Evolutionary conservation across 2,797 vertebrate genomes (phyloP).

Genomic region (Todus mexicanus): DNA sequence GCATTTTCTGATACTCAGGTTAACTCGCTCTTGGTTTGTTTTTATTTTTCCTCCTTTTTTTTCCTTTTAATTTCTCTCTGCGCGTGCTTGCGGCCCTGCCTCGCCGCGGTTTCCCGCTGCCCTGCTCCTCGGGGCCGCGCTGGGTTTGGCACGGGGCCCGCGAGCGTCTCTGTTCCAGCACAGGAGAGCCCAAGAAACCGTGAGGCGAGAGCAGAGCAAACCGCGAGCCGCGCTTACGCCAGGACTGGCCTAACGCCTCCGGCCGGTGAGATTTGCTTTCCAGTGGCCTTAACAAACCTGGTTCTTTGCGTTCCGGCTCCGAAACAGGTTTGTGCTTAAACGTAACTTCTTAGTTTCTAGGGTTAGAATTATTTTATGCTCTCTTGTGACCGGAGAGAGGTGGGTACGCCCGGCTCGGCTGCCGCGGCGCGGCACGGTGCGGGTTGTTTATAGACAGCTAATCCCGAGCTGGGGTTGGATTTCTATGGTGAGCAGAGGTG

Average conservation of each 20-base stretch:
- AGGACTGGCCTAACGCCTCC: not conserved
- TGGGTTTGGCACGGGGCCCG: not conserved
- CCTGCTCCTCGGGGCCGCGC: not conserved
- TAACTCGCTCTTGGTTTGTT: not conserved
- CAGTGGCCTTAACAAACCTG: constrained; percentile 51
- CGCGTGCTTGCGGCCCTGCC: not conserved
- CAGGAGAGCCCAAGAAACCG: not conserved
- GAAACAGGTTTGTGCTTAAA: not conserved
- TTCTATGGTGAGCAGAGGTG: no score
- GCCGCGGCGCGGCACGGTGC: not conserved
- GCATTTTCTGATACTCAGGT: constrained; percentile 71
- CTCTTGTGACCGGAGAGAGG: not conserved
- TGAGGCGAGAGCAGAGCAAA: not conserved
- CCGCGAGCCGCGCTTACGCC: not conserved
- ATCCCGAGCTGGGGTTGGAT: not conserved
- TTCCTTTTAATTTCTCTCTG: not conserved
- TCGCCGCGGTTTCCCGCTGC: not conserved
- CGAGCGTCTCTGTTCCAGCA: accelerated
- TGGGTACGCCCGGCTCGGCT: not conserved
- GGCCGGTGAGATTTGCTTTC: not conserved
- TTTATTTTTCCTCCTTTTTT: not conserved
- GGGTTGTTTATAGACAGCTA: not conserved
- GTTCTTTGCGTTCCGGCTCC: not conserved
- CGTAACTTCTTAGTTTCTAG: not conserved
- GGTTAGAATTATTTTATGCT: not conserved